Evolutionary conservation across 2,797 vertebrate species (phyloP).

Genomic region (Melanotaenia maccullochi): DNA sequence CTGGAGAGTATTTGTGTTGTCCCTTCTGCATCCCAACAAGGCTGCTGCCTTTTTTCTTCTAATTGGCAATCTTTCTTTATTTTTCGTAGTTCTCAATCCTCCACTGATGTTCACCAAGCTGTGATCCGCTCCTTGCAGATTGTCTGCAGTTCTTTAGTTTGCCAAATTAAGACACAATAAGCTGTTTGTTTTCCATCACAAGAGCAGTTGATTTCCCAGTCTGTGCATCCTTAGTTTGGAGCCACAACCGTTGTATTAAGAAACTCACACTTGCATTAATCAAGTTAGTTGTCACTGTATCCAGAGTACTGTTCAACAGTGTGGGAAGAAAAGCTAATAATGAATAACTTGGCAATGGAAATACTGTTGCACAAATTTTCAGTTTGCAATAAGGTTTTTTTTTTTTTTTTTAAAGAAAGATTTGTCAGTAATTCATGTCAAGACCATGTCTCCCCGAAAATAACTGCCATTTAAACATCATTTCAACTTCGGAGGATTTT

Average conservation of each 20-base stretch:
- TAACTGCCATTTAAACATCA: constrained; percentile 36
- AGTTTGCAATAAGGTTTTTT: constrained; percentile 20
- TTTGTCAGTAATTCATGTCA: constrained; percentile 38
- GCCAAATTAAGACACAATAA: constrained; percentile 37
- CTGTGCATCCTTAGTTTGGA: constrained; percentile 37
- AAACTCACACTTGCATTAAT: constrained; percentile 5
- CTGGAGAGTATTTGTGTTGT: constrained; percentile 24
- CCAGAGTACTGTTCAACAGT: constrained; percentile 13
- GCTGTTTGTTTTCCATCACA: constrained; percentile 34
- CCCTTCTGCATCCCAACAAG: constrained; percentile 17
- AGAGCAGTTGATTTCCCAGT: constrained; percentile 21
- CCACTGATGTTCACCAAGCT: constrained; percentile 40
- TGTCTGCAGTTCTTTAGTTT: constrained; percentile 72
- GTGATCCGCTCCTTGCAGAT: constrained; percentile 69
- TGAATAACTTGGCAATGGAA: constrained; percentile 31
- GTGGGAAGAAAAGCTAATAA: constrained; percentile 5
- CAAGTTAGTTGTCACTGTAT: constrained; percentile 72
- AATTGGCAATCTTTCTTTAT: constrained; percentile 8
- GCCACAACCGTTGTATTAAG: constrained; percentile 9
- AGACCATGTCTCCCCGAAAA: constrained; percentile 27
- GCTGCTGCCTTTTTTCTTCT: constrained; percentile 40
- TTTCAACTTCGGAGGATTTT: constrained; percentile 40
- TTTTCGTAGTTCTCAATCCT: constrained; percentile 5
- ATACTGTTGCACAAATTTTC: constrained; percentile 17
- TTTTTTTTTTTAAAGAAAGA: neutral